Evolutionary conservation across 2,113 vertebrate species (phyloP), one percentile per base, ranked within the genome.

Genomic region (Hystrix brachyura): DNA sequence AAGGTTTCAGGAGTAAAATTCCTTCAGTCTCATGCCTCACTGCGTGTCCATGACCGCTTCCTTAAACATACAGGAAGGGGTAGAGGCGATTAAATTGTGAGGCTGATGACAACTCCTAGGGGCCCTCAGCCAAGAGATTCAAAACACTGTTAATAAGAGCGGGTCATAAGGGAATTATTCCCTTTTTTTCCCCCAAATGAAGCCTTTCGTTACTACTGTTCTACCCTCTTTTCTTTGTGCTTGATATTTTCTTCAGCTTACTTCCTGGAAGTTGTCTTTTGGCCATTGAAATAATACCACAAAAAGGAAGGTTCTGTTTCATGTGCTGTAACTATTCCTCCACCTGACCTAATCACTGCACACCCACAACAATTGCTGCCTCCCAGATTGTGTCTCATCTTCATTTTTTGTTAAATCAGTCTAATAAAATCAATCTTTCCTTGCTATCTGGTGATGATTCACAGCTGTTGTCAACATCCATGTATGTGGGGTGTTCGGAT

Each of bases 1-100:
- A 92, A 96, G 84, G 48, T 96, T 97, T 96, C 64, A 96, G 84
- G 78, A 95, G 90, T 74, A 94, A 97, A 95, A 98, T 88, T 97
- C 84, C 95, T 97, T 90, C 62, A 15, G 92, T 97, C 80, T 94
- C 76, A 59, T 51, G 48, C 85, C 60, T 95, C 60, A 34, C n/a
- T 82, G 80, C 46, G 46, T 29, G n/a, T 64, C 11, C 55, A 64
- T 23, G 91, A 32, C n/a, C 43, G 65, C 91, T 93, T 80, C 80
- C 87, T 95, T 83, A 97, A 92, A 90, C 34, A 69, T 53, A 57
- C 23, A 94, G 64, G 51, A 85, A 32, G 34, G 23, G 79, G 87
- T 13, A 79, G 72, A 91, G 23, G 60, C 55, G 79, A 91, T 69
- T 91, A 92, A 86, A 94, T 74, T 91, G 59, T 78, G 91, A 93